These are phyloP conservation scores for Agriopis leucophaearia DNA, from an alignment of 2,888 invertebrate genomes.

Conservation along the genomic window DNA sequence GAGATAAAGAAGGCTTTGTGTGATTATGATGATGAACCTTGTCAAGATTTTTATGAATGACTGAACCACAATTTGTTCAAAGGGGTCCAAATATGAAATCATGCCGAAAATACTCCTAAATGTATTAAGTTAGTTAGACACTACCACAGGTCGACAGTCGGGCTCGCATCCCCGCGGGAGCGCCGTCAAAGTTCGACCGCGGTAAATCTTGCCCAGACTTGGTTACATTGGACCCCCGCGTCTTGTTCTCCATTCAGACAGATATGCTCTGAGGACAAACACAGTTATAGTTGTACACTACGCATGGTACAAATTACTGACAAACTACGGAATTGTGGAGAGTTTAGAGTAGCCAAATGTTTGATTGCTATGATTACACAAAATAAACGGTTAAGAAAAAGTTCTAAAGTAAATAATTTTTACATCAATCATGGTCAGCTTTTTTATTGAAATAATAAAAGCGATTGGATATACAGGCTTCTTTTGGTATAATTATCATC, in stretches of 20 bases:
- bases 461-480: too few relatives aligned
- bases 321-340: conserved; percentile 34
- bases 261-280: conserved; percentile 56
- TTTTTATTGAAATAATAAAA: too few relatives aligned
- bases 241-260: conserved; percentile 65
- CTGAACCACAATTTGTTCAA: background rate
- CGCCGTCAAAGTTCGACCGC: conserved; percentile 72
- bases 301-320: conserved; percentile 35
- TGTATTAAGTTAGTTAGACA: conserved; percentile 30
- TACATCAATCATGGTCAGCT: too few relatives aligned
- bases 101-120: conserved; percentile 29
- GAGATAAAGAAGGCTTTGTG: too few relatives aligned
- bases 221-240: conserved; percentile 61
- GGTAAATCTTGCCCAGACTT: conserved; percentile 64
- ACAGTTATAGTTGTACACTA: conserved; percentile 53
- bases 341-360: background rate
- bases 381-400: background rate
- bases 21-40: background rate
- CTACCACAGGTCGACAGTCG: conserved; percentile 45
- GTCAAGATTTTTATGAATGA: background rate
- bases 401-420: too few relatives aligned
- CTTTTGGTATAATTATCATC: too few relatives aligned
- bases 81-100: conserved; percentile 12
- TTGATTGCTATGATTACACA: background rate
- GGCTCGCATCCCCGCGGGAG: conserved; percentile 55